Base-by-base conservation (phyloP, 1,140 invertebrate species). In the Sitodiplosis mosellana region DNA sequence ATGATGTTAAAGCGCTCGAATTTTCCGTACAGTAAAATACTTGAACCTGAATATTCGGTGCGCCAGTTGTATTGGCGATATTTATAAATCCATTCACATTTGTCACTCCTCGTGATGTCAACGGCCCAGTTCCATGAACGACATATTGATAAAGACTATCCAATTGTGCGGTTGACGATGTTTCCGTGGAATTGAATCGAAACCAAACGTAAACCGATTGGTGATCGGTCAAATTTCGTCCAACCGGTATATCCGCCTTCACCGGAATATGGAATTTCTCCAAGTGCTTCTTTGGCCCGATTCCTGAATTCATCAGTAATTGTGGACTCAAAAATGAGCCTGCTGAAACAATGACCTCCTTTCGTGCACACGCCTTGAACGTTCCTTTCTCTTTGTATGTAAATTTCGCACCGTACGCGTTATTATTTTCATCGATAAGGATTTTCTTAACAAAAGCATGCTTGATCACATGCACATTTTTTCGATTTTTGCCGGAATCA, bases 311-410 rank as follows among this genome's bases (percentile, higher is more conserved):
- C 51, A 91, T 68, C 1, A 92, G 68, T 7, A 92, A 58, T 56
- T 88, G 83, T 0, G 86, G 84, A 3, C 81, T 84, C 37, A 78
- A 83, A 0, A 88, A 77, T 19, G 83, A 77, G 10, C 81, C 81
- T 50, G 66, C 71, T 10, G 72, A 74, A 47, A 89, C 57, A 37
- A 88, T 84, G 0, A 88, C 82, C 65, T 88, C 85, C 56, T 79
- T 77, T 46, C 64, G 73, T 0, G 83, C 83, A 12, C 73, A 70
- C 0, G 83, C 77, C 53, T 52, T 45, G 73, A 59, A 48, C 58
- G 74, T 33, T 0, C 73, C 68, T 45, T 79, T 70, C 41, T 71
- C 75, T 17, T 67, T 71, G 2, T 64, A 55, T 34, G 73, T 73
- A 52, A 74, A 70, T 1, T 74, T 68, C 0, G 61, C 70, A 1